These are phyloP conservation scores for Panagrolaimus sp. DNA, from an alignment of 1,140 invertebrate species.

Conservation along the genomic window DNA sequence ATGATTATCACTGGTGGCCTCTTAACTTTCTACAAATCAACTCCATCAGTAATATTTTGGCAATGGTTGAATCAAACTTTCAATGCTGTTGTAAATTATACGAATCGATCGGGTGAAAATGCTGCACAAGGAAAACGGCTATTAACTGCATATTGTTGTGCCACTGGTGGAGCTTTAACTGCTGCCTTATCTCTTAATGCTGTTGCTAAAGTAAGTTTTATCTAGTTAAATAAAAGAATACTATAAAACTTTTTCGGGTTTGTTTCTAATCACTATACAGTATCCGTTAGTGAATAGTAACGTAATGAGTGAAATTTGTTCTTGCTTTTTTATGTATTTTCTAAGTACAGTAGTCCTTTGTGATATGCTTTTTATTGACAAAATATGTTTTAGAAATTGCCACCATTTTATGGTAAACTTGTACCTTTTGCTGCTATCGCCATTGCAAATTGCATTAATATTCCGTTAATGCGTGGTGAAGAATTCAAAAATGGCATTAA, in stretches of 20 bases:
- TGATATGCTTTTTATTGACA: slow-evolving; percentile 6
- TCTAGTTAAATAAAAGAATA: neutral
- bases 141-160: slow-evolving; percentile 3
- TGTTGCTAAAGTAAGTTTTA: neutral
- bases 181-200: neutral
- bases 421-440: slow-evolving; percentile 89
- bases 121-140: slow-evolving; percentile 68
- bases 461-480: slow-evolving; percentile 66
- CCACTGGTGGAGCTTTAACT: slow-evolving; percentile 6
- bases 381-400: slow-evolving; percentile 14
- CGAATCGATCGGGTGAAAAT: slow-evolving; percentile 90
- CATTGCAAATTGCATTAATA: slow-evolving; percentile 95
- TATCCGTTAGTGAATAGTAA: no score
- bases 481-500: slow-evolving; percentile 62
- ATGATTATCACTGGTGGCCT: slow-evolving; percentile 80
- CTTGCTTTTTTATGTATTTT: slow-evolving; percentile 62
- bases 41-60: slow-evolving; percentile 79
- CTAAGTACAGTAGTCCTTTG: neutral
- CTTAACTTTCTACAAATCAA: slow-evolving; percentile 70
- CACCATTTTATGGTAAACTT: slow-evolving; percentile 29
- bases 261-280: slow-evolving; percentile 65
- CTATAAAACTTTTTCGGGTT: neutral
- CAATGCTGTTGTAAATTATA: slow-evolving; percentile 96
- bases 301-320: no score
- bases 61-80: slow-evolving; percentile 99